Evolutionary conservation across 2,888 invertebrate species (phyloP).

Genomic region (Isotomurus palustris): DNA sequence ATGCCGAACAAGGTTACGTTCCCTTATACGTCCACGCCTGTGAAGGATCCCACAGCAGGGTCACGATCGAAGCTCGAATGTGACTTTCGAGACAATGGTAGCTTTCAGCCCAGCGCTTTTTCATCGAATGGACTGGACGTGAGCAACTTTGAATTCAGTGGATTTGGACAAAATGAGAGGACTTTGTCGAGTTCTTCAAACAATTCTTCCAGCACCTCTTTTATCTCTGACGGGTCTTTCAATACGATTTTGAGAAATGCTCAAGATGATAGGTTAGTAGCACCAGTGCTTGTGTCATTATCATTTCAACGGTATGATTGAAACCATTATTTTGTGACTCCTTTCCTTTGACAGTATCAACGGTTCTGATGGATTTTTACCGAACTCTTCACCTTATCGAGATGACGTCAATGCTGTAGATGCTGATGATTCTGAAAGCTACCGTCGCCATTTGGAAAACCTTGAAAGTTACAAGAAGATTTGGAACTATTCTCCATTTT

Average conservation of each 20-base stretch:
- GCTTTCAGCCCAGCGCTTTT: background rate
- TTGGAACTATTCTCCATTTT: background rate
- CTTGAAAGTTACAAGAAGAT: background rate
- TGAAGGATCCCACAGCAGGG: too few species aligned
- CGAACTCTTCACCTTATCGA: background rate
- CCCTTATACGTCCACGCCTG: too few species aligned
- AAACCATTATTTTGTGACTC: too few species aligned
- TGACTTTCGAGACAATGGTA: too few species aligned
- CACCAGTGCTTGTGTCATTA: too few species aligned
- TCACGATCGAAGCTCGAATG: background rate
- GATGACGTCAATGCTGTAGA: background rate
- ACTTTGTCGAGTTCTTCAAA: slow-evolving; percentile 32
- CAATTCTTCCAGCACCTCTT: slow-evolving; percentile 19
- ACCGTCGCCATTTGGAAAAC: background rate
- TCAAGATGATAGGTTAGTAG: slow-evolving; percentile 1
- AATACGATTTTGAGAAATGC: slow-evolving; percentile 5
- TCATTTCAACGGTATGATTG: too few species aligned
- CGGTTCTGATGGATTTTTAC: too few species aligned
- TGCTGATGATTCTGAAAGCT: background rate
- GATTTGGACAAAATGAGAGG: slow-evolving; percentile 28
- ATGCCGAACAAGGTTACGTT: too few species aligned
- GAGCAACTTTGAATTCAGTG: background rate
- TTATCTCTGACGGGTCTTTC: slow-evolving; percentile 8
- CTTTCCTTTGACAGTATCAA: too few species aligned
- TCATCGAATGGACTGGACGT: background rate